These are phyloP conservation scores for Blastobasis lacticolella DNA, from an alignment of 2,888 invertebrate species.

Conservation along the genomic window DNA sequence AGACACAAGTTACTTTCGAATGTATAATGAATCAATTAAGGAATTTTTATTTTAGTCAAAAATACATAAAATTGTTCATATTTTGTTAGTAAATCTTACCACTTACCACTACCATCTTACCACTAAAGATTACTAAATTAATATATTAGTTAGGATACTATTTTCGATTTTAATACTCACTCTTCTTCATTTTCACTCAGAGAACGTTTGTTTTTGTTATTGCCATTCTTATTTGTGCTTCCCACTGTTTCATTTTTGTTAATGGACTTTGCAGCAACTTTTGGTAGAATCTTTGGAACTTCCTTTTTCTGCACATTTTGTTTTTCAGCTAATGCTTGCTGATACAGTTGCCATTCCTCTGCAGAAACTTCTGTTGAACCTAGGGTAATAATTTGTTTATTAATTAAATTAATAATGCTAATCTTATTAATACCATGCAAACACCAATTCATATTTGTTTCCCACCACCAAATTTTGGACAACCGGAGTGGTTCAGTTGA, in stretches of 20 bases:
- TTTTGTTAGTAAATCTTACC: background rate
- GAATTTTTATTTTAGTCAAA: background rate
- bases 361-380: conserved; percentile 60
- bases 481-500: too few relatives aligned
- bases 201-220: conserved; percentile 20
- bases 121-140: background rate
- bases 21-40: background rate
- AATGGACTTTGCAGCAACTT: conserved; percentile 24
- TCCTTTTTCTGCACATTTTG: conserved; percentile 36
- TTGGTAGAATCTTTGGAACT: conserved; percentile 9
- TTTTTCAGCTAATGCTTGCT: conserved; percentile 57
- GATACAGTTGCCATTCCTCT: conserved; percentile 64
- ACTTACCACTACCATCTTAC: background rate
- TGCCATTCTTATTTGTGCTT: conserved; percentile 16
- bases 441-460: too few relatives aligned
- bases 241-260: conserved; percentile 8
- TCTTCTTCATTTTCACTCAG: conserved; percentile 55
- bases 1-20: too few relatives aligned
- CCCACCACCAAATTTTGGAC: too few relatives aligned
- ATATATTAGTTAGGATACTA: background rate
- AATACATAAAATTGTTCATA: background rate
- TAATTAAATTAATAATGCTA: background rate
- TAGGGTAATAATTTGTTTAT: conserved; percentile 14
- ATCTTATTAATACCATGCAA: too few relatives aligned
- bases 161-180: conserved; percentile 29